Base-by-base conservation (phyloP, 2,888 invertebrate species). In the Aelia acuminata region DNA sequence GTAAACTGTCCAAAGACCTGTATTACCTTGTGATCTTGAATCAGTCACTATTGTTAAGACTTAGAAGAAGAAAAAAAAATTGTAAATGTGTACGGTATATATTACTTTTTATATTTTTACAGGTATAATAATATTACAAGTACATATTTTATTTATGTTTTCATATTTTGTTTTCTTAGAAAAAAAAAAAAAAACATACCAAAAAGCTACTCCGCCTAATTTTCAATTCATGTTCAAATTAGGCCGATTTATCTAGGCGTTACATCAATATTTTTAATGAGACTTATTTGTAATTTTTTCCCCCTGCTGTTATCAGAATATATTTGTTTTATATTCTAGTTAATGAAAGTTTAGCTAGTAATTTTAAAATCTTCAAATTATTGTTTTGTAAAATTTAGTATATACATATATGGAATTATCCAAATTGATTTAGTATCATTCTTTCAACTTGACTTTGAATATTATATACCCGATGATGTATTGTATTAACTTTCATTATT, bases 61-160 rank as follows among this genome's bases (percentile, higher is more conserved):
- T 85, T 26, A 50, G 39, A 31, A 85, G 10, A 85, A 50, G 50
- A 50, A 49, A 20, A 48, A 53, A 48, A 85, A 50, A 85, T 35
- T 4, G 50, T 85, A 57, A 57, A 85, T 57, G 43, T 85, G 39
- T 85, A 53, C 39, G 53, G 39, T 85, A 53, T 57, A 85, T 85
- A 85, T 85, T 85, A 85, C 53, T 85, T 85, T 85, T 85, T 85
- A 85, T 85, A 53, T 53, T 85, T 85, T 85, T 85, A 50, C 85
- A 85, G 85, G 57, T 57, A 48, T 85, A n/a, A n/a, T n/a, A n/a
- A n/a, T n/a, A 53, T 43, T 80, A n/a, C 43, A n/a, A 80, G 80
- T 80, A 80, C 22, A 80, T 80, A 80, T 80, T 80, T 80, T 80
- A 70, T 70, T 70, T 70, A 80, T 80, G 43, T 80, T 80, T 80